Percentiles rank a stretch among this genome's conserved stretches.
Evolutionary conservation across 2,113 vertebrate species (phyloP).

Genomic region (Oceanodroma tethys): DNA sequence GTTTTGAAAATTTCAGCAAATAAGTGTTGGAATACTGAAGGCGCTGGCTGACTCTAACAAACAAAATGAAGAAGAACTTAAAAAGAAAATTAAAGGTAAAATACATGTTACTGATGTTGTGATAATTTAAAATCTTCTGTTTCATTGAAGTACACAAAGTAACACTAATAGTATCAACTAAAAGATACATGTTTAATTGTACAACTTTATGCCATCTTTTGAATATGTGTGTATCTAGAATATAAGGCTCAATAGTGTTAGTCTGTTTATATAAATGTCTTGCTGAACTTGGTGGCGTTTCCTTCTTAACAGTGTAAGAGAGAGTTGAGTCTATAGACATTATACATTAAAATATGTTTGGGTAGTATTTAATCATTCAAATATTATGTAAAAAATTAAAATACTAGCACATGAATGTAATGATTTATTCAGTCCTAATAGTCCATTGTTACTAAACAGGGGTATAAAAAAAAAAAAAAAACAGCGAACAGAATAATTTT

Average conservation of each 20-base stretch:
- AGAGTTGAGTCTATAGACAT: background rate
- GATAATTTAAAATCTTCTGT: background rate
- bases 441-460: background rate
- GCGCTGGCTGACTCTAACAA: constrained; percentile 80
- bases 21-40: constrained; percentile 81
- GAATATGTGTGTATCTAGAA: background rate
- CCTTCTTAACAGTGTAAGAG: background rate
- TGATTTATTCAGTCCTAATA: background rate
- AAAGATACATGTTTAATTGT: background rate
- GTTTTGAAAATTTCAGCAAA: constrained; percentile 79
- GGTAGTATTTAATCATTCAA: background rate
- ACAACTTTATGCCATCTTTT: background rate
- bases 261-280: background rate
- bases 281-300: background rate
- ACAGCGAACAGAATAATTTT: background rate
- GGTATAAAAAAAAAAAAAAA: background rate
- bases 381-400: background rate
- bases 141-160: background rate
- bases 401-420: background rate
- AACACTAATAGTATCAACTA: background rate
- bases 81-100: constrained; percentile 88
- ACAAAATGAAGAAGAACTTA: constrained; percentile 80
- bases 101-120: background rate
- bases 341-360: background rate
- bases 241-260: background rate